Evolutionary conservation across 2,113 vertebrate species (phyloP), one percentile per base, ranked within the genome.

Genomic region (Procavia capensis): DNA sequence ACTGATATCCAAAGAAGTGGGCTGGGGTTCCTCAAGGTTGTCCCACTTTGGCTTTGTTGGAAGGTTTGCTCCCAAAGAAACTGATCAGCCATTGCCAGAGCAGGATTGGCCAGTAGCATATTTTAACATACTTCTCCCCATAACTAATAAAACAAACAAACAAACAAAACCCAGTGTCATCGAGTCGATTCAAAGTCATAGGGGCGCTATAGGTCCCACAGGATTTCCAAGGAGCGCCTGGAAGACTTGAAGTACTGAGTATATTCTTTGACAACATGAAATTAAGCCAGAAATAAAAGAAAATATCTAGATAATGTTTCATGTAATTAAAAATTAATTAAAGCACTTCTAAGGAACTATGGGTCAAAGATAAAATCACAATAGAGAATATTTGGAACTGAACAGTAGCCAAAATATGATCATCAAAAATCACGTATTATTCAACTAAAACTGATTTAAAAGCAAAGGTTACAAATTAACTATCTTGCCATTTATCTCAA

Each of bases 271-370:
- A 54, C 17, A 20, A 63, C 6, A 43, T 27, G 29, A 36, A 68
- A 85, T 68, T 39, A 89, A 92, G 9, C 9, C 89, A 94, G 63
- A 76, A 85, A 84, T 91, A 41, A 80, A 70, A 54, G 13, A 16
- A 54, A 54, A 54, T 13, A 54, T 16, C 50, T 47, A 57, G 68
- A 86, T 79, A 72, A 9, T 10, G 59, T 39, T 87, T 25, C 17
- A 78, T 39, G 20, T 81, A 31, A 54, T 80, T 86, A 90, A 64
- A 85, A 66, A 79, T 74, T 87, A 90, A 82, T 29, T 13, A 57
- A 79, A 72, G 24, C 47, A 82, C 27, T 74, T 87, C 61, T 31
- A 50, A 96, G 41, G 31, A 84, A 79, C 8, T 63, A 31, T 54
- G 29, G 43, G 7, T 74, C 36, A 74, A 75, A 92, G 5, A 94